Base-by-base conservation (phyloP, 2,113 vertebrate genomes). In the Rutilus rutilus region DNA sequence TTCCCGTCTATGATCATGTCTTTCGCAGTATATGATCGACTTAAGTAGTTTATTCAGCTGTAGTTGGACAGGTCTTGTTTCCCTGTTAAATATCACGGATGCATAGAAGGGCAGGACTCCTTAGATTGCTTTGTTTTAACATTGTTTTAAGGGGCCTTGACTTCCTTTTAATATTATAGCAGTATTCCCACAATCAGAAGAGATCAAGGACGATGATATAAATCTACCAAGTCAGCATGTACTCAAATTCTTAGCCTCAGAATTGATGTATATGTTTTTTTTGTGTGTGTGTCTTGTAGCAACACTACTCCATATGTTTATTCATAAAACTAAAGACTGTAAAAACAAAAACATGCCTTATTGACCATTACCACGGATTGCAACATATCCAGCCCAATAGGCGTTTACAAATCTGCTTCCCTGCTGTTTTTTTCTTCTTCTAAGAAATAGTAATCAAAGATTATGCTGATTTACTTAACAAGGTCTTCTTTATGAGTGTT, bases 31-130 rank as follows among this genome's bases (percentile, higher is more conserved):
- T 87, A 87, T 90, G 89, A 90, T 85, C 59, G 93, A 94, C 91
- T 93, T 92, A 91, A 92, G 86, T 92, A 93, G 94, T 95, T 95
- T 93, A 92, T 88, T 93, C 93, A 95, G 93, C 93, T 95, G 93
- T 73, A 89, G 91, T 89, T 88, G 92, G 89, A 92, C 92, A 92
- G 88, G 90, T 86, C 89, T 86, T 36, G 85, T 90, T 92, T 93
- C 91, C 89, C 84, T 77, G 91, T 52, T 79, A 89, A 85, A 84
- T 88, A 71, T 90, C 88, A 86, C 82, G 83, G 86, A 89, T 90
- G 89, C 86, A 88, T 25, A 39, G 82, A 84, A 45, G 87, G 89
- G 81, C 77, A 80, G 84, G 88, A 83, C n/a, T 64, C 59, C 85
- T 85, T 83, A 78, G 84, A 87, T 86, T 88, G 85, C 33, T 91